phyloP scores from a whole-genome alignment of 2,797 vertebrate genomes.

The Potorous gilbertii region DNA sequence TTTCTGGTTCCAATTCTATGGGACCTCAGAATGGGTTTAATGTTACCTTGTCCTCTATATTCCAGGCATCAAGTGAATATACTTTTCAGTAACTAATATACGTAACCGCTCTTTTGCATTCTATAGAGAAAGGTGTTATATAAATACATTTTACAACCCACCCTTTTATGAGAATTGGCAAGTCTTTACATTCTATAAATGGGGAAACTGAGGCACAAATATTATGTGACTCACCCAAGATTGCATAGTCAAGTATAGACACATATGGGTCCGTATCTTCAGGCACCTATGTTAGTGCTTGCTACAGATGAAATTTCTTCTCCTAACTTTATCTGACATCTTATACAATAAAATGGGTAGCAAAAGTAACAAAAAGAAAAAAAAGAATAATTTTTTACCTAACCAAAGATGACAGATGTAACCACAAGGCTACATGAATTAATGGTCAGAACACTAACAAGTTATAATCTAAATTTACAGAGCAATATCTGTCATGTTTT shows the following conservation, averaged over 20 bases:
- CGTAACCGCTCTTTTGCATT: neutral
- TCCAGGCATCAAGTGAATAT: neutral
- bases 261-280: neutral
- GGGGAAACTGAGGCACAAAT: constrained; percentile 30
- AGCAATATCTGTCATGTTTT: neutral
- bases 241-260: neutral
- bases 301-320: neutral
- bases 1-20: neutral
- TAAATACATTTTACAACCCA: neutral
- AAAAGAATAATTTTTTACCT: constrained; percentile 1
- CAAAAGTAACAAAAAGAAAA: constrained; percentile 42
- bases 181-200: neutral
- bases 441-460: neutral
- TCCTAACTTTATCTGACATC: neutral
- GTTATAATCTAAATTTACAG: constrained; percentile 23
- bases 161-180: neutral
- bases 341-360: neutral
- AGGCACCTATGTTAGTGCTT: neutral
- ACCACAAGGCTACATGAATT: neutral
- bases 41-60: neutral
- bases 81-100: neutral
- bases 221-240: neutral
- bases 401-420: constrained; percentile 33
- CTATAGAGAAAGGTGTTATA: neutral
- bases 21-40: constrained; percentile 14